phyloP scores from a whole-genome alignment of 2,113 vertebrate species.

The Tenrec ecaudatus region DNA sequence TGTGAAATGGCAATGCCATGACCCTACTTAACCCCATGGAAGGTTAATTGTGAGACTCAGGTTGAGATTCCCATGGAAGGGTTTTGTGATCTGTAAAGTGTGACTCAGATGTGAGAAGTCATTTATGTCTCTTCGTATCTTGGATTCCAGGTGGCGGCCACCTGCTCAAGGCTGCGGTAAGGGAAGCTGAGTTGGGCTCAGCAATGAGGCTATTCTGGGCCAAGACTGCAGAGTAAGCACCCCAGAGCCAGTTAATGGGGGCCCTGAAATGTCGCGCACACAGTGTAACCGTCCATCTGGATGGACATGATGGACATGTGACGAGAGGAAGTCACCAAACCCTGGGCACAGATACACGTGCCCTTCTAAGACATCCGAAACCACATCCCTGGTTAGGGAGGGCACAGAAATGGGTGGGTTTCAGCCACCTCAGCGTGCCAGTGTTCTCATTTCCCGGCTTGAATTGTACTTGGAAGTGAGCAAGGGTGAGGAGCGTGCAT shows the following conservation, averaged over 20 bases:
- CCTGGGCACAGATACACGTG: background rate
- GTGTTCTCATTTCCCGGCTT: background rate
- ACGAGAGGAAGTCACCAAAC: background rate
- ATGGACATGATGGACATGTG: background rate
- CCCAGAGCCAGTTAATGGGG: background rate
- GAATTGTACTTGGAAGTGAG: background rate
- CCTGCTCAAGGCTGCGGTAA: background rate
- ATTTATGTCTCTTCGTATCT: background rate
- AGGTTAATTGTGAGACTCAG: background rate
- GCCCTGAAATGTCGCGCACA: background rate
- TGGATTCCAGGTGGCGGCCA: background rate
- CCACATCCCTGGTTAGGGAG: background rate
- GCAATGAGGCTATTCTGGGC: background rate
- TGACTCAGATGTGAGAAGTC: background rate
- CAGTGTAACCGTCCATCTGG: background rate
- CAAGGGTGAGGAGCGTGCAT: background rate
- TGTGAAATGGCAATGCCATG: conserved; percentile 30
- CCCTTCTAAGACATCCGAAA: too few relatives aligned
- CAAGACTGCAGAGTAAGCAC: background rate
- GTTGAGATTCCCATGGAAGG: background rate
- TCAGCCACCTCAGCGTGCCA: background rate
- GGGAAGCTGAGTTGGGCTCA: background rate
- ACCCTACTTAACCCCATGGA: background rate
- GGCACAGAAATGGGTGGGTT: background rate
- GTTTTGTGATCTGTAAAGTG: background rate